phyloP scores from a whole-genome alignment of 2,113 vertebrate genomes.

The Baryphthengus martii region DNA sequence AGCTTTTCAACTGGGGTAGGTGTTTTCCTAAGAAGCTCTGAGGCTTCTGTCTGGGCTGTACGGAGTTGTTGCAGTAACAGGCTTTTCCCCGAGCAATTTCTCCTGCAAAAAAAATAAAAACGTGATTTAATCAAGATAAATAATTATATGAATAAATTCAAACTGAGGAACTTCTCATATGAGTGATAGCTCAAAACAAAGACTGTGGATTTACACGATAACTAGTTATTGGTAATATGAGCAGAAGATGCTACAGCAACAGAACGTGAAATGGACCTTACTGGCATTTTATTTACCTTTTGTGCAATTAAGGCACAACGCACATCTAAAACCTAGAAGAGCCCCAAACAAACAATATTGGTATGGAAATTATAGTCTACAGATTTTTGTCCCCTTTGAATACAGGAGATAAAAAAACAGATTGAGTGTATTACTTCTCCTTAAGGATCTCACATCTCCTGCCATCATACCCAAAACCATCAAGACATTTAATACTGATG shows the following conservation, averaged over 20 bases:
- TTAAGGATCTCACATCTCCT: not conserved
- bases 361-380: not conserved
- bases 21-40: not conserved
- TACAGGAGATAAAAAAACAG: not conserved
- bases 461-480: not conserved
- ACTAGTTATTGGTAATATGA: not conserved
- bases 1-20: not conserved
- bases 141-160: not conserved
- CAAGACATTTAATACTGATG: not conserved
- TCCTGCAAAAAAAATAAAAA: constrained; percentile 29
- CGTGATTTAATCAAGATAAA: not conserved
- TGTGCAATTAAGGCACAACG: not conserved
- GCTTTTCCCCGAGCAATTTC: constrained; percentile 42
- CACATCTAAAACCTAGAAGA: not conserved
- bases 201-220: not conserved
- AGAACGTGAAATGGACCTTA: not conserved
- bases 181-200: not conserved
- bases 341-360: not conserved
- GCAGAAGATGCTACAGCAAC: not conserved
- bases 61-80: constrained; percentile 7
- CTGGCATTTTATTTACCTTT: not conserved
- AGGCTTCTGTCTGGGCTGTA: not conserved
- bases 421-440: not conserved
- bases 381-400: not conserved
- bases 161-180: not conserved